phyloP scores from a whole-genome alignment of 2,113 vertebrate genomes.

The Mormoops blainvillei region DNA sequence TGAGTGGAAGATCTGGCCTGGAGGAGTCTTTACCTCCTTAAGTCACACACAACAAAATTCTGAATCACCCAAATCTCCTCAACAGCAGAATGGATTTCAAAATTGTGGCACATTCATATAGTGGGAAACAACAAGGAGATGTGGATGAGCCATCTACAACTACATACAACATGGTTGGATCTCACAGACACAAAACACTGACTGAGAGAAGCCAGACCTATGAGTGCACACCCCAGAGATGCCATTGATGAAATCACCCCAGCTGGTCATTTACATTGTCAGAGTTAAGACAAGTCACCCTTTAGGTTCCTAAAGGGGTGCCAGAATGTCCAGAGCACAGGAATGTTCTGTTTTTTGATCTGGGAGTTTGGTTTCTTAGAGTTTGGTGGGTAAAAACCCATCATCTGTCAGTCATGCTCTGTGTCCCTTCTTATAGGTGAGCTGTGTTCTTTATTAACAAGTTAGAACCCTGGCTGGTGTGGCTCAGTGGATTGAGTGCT shows the following conservation, averaged over 20 bases:
- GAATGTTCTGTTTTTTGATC: background rate
- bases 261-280: background rate
- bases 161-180: no score
- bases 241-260: background rate
- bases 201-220: background rate
- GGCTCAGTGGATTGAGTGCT: no score
- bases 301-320: no score
- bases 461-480: no score
- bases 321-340: background rate
- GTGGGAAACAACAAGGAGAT: background rate
- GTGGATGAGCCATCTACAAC: accelerated
- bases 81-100: background rate
- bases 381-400: background rate
- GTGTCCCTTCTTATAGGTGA: background rate
- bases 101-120: background rate
- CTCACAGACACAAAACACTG: accelerated
- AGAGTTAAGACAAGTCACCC: background rate
- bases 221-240: background rate
- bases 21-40: background rate
- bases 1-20: background rate
- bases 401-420: no score
- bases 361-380: background rate
- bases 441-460: background rate
- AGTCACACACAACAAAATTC: background rate
- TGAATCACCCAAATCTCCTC: background rate